These are phyloP conservation scores for Nipponacmea schrenckii DNA, from an alignment of 2,888 invertebrate species.

Conservation along the genomic window DNA sequence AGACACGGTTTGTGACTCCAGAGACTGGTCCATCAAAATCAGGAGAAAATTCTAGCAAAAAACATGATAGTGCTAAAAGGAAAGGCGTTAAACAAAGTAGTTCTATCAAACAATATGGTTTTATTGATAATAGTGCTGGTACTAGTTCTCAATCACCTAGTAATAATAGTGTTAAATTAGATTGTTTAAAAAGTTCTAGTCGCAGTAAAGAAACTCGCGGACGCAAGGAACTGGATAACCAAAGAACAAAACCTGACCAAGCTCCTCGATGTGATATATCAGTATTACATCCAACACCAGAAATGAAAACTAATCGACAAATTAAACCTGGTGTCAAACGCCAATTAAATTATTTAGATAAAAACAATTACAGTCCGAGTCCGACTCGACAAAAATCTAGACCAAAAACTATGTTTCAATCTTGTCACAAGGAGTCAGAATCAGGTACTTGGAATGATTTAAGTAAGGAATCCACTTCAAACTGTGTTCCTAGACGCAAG, in stretches of 20 bases:
- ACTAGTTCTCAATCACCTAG: background rate
- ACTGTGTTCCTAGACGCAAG: background rate
- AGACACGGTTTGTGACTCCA: constrained; percentile 1
- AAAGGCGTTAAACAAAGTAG: constrained; percentile 12
- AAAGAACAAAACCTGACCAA: constrained; percentile 7
- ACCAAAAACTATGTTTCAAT: background rate
- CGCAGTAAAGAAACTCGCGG: background rate
- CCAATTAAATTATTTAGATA: constrained; percentile 18
- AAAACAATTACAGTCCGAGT: constrained; percentile 19
- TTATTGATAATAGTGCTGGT: constrained; percentile 14
- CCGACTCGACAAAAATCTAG: constrained; percentile 16
- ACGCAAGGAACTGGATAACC: background rate
- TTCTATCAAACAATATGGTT: constrained; percentile 22
- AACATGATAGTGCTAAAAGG: constrained; percentile 8
- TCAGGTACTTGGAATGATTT: background rate
- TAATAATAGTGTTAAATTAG: background rate
- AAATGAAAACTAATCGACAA: background rate
- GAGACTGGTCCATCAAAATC: constrained; percentile 2
- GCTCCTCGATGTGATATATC: background rate
- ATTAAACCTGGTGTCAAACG: constrained; percentile 14
- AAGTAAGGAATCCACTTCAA: background rate
- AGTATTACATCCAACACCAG: constrained; percentile 1
- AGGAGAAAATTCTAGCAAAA: background rate
- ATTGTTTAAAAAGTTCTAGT: background rate
- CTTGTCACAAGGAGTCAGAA: background rate